Conservation (phyloP, 2,113 vertebrate species). For the Pogonocichla stellata region DNA sequence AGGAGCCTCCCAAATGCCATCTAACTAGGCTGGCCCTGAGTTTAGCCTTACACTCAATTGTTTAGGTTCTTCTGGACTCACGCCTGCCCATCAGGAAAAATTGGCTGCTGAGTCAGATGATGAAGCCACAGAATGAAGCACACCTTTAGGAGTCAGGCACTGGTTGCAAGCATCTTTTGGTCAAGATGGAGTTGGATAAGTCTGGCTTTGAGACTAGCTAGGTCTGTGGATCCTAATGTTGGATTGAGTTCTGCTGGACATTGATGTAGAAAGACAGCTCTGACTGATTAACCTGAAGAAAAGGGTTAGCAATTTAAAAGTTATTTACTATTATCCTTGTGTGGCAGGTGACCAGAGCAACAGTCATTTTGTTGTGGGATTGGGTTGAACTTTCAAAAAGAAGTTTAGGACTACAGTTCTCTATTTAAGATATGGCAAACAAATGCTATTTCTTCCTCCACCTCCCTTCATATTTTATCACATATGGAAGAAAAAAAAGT, state of each 20-base stretch:
- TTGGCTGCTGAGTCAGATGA: not conserved
- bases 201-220: not conserved
- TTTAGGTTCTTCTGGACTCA: not conserved
- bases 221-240: not conserved
- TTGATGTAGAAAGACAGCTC: not conserved
- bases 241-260: not conserved
- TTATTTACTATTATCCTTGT: not conserved
- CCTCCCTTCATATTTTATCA: not conserved
- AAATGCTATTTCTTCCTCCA: not conserved
- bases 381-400: not conserved
- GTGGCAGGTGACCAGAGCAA: not conserved
- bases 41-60: not conserved
- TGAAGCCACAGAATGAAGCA: not conserved
- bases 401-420: not conserved
- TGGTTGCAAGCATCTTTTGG: not conserved
- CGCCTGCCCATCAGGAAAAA: not conserved
- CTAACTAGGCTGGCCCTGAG: not conserved
- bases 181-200: not conserved
- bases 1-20: not conserved
- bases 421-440: not conserved
- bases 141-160: not conserved
- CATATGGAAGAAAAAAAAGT: not conserved
- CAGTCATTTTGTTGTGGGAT: not conserved
- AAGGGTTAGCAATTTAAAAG: not conserved
- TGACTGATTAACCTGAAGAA: not conserved